Evolutionary conservation across 2,888 invertebrate genomes (phyloP).

Genomic region (Drosophila setosimentum): DNA sequence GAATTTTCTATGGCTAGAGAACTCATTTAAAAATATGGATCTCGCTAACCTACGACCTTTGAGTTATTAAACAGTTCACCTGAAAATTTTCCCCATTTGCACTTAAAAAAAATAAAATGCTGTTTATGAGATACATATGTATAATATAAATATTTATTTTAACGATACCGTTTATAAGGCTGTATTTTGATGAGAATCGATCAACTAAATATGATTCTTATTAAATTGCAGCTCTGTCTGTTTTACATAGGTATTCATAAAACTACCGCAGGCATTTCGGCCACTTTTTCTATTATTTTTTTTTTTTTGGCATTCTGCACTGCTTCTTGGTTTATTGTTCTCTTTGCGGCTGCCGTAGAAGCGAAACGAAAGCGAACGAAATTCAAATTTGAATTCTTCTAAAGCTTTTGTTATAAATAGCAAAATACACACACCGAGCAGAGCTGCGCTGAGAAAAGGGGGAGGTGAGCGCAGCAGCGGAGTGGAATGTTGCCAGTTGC

Average conservation of each 20-base stretch:
- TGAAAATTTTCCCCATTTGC: background rate
- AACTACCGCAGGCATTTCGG: conserved; percentile 62
- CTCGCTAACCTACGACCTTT: background rate
- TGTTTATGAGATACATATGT: background rate
- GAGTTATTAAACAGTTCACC: background rate
- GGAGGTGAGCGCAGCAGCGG: background rate
- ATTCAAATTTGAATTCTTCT: conserved; percentile 69
- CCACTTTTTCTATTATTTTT: conserved; percentile 29
- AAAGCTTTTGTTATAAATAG: conserved; percentile 83
- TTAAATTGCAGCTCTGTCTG: conserved; percentile 33
- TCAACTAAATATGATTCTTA: conserved; percentile 12
- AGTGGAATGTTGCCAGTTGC: conserved; percentile 23
- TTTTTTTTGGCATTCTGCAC: conserved; percentile 40
- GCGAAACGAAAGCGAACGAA: conserved; percentile 49
- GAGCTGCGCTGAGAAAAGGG: conserved; percentile 25
- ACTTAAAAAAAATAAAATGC: background rate
- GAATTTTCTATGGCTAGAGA: background rate
- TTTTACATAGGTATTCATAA: conserved; percentile 34
- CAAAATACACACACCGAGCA: conserved; percentile 74
- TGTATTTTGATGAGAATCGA: conserved; percentile 15
- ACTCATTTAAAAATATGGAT: background rate
- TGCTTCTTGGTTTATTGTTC: conserved; percentile 64
- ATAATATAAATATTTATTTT: conserved; percentile 10
- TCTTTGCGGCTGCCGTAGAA: conserved; percentile 66
- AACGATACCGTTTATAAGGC: background rate